Conservation (phyloP, 2,113 vertebrate genomes). For the Triplophysa dalaica region DNA sequence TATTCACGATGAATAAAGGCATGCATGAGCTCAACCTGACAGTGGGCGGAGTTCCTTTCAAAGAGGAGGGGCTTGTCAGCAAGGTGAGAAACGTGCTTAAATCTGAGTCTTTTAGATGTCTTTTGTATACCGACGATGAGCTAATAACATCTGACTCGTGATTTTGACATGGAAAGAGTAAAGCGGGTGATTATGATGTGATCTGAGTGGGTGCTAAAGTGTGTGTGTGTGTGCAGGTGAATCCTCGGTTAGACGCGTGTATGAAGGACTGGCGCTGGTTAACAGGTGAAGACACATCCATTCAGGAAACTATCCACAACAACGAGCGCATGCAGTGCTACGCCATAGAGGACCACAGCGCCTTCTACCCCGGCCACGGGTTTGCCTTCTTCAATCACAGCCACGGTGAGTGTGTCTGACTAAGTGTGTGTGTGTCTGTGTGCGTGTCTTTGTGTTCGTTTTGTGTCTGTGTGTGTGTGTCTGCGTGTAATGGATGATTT, state of each 20-base stretch:
- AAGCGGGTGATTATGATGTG: too few relatives aligned
- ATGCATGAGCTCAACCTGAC: conserved; percentile 93
- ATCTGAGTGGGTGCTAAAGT: too few relatives aligned
- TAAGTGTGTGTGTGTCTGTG: too few relatives aligned
- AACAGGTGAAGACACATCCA: conserved; percentile 85
- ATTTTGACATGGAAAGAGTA: too few relatives aligned
- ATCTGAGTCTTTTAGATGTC: background rate
- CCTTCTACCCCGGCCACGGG: conserved; percentile 86
- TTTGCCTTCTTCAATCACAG: conserved; percentile 84
- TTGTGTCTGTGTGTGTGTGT: too few relatives aligned
- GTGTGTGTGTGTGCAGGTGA: conserved; percentile 75
- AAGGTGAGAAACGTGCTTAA: conserved; percentile 71
- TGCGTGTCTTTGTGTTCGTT: too few relatives aligned
- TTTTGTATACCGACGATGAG: too few relatives aligned
- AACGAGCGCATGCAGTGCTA: conserved; percentile 94
- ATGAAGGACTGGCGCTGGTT: conserved; percentile 93
- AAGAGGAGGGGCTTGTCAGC: conserved; percentile 80
- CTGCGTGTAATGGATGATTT: too few relatives aligned
- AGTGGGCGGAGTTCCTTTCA: conserved; percentile 92
- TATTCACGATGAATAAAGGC: conserved; percentile 85
- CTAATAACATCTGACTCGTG: too few relatives aligned
- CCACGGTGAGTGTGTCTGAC: conserved; percentile 69
- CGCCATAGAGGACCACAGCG: conserved; percentile 77
- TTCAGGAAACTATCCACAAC: conserved; percentile 84
- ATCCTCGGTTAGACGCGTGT: conserved; percentile 91